A percentile compares a stretch with the other conserved stretches of the same genome.
These are phyloP conservation scores for Lycocorax pyrrhopterus DNA, from an alignment of 2,113 vertebrate species.

Conservation along the genomic window DNA sequence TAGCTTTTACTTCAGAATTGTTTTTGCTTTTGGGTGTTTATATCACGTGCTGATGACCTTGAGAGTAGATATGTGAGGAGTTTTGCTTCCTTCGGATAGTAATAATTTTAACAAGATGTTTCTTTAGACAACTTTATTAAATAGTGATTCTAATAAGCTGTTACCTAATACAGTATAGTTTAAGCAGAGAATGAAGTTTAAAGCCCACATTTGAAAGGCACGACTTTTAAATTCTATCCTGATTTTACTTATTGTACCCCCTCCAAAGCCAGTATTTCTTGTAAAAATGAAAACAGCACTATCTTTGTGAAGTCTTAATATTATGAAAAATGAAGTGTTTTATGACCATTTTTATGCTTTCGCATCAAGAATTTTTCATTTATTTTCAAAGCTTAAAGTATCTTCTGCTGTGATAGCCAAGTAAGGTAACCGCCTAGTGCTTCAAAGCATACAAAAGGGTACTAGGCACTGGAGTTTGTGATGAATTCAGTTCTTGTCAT, in stretches of 20 bases:
- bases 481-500: conserved; percentile 66
- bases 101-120: conserved; percentile 14
- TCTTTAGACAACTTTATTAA: neutral
- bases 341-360: conserved; percentile 36
- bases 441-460: conserved; percentile 53
- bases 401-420: conserved; percentile 14
- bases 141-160: neutral
- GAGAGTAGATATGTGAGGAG: neutral
- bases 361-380: conserved; percentile 6
- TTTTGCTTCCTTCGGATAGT: neutral
- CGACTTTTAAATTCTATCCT: conserved; percentile 38
- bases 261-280: conserved; percentile 27
- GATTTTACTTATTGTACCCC: conserved; percentile 43
- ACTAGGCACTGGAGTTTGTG: conserved; percentile 18
- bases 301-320: conserved; percentile 46
- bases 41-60: conserved; percentile 1
- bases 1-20: conserved; percentile 28
- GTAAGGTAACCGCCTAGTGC: conserved; percentile 47
- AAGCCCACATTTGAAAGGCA: conserved; percentile 9
- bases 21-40: conserved; percentile 38
- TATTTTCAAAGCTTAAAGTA: conserved; percentile 44
- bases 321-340: conserved; percentile 33
- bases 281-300: conserved; percentile 35
- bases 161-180: neutral
- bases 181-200: conserved; percentile 47